Percentiles rank a stretch among this genome's conserved stretches.
Evolutionary conservation across 1,140 invertebrate genomes (phyloP).

Genomic region (Drosophila pandora): DNA sequence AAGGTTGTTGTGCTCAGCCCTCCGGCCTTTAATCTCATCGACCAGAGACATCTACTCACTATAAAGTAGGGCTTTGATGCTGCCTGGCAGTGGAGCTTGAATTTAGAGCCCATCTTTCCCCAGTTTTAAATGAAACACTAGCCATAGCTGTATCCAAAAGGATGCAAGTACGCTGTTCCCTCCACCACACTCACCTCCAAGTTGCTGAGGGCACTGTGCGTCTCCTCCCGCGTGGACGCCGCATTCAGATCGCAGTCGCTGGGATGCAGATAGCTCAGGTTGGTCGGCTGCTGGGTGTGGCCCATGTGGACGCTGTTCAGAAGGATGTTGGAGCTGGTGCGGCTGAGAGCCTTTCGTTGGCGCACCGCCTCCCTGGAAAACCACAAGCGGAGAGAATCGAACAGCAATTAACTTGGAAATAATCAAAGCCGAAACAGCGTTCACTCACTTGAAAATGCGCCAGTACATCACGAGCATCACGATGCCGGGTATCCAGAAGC

Average conservation of each 20-base stretch:
- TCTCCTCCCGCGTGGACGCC: constrained; percentile 84
- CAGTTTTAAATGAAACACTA: background rate
- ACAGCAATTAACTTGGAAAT: constrained; percentile 25
- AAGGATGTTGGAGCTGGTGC: constrained; percentile 92
- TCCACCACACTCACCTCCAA: constrained; percentile 70
- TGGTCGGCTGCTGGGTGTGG: constrained; percentile 88
- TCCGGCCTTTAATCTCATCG: constrained; percentile 8
- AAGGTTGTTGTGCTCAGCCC: background rate
- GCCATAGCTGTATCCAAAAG: background rate
- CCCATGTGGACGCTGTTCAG: constrained; percentile 92
- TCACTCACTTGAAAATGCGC: constrained; percentile 91
- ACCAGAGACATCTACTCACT: background rate
- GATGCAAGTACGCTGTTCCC: background rate
- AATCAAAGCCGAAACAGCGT: background rate
- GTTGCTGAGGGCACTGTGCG: constrained; percentile 85
- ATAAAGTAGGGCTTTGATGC: background rate
- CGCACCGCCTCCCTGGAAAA: constrained; percentile 91
- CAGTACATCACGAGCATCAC: constrained; percentile 97
- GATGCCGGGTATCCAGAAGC: constrained; percentile 97
- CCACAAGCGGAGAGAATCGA: constrained; percentile 9
- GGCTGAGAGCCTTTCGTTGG: constrained; percentile 92
- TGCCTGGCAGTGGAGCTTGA: background rate
- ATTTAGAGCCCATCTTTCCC: background rate
- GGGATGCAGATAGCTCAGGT: constrained; percentile 86
- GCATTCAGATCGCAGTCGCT: constrained; percentile 85